Conservation (phyloP, 2,113 vertebrate genomes). For the Fulmarus glacialis region DNA sequence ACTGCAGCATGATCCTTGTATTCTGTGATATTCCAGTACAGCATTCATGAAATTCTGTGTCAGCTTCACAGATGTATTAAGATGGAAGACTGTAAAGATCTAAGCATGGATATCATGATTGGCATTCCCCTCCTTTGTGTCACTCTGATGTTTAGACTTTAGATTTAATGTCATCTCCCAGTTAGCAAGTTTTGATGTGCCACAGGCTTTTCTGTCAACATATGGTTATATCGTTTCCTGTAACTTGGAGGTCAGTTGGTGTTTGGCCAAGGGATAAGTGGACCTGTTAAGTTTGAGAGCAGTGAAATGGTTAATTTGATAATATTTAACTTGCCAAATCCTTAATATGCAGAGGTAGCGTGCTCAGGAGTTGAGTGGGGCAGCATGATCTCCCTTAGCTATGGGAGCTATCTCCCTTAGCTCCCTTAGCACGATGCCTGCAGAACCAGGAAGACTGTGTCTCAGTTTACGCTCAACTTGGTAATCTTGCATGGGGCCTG, state of each 20-base stretch:
- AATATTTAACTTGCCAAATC: not conserved
- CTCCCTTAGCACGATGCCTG: not conserved
- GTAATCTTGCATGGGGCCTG: conserved; percentile 29
- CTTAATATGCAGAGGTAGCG: not conserved
- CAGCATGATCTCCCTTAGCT: not conserved
- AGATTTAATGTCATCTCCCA: not conserved
- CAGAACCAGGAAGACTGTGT: not conserved
- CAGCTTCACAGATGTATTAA: not conserved
- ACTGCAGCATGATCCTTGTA: not conserved
- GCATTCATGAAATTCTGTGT: not conserved
- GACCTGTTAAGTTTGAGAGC: not conserved
- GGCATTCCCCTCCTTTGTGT: not conserved
- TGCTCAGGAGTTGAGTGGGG: not conserved
- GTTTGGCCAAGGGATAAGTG: not conserved
- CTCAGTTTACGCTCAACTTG: not conserved
- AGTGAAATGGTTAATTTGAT: not conserved
- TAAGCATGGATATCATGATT: not conserved
- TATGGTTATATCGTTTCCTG: not conserved
- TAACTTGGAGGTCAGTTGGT: not conserved
- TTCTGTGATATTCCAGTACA: not conserved
- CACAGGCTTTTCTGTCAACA: not conserved
- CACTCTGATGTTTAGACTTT: not conserved
- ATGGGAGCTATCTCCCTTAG: not conserved
- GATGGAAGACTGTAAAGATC: not conserved
- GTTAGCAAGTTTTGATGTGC: not conserved